Evolutionary conservation across 2,113 vertebrate species (phyloP).

Genomic region (Callithrix jacchus): DNA sequence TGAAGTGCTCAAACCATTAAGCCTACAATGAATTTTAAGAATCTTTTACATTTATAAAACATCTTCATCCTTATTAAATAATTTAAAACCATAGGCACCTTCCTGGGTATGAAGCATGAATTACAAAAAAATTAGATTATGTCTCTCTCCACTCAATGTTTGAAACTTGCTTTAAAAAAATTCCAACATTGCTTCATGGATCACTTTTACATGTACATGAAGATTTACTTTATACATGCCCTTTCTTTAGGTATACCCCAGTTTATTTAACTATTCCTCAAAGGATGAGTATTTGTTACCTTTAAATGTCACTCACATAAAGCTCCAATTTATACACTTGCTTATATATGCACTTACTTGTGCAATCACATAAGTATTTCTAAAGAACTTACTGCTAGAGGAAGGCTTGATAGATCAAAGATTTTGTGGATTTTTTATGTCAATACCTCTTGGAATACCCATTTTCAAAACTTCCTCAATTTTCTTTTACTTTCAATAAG

Average conservation of each 20-base stretch:
- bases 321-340: background rate
- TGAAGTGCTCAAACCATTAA: constrained; percentile 30
- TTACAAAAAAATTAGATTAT: constrained; percentile 46
- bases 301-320: constrained; percentile 7
- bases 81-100: constrained; percentile 41
- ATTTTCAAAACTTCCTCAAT: constrained; percentile 16
- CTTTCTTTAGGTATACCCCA: background rate
- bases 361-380: background rate
- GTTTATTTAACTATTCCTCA: background rate
- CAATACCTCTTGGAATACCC: background rate
- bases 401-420: background rate
- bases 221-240: background rate
- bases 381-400: background rate
- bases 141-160: constrained; percentile 13
- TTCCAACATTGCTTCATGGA: background rate
- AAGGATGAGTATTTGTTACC: background rate
- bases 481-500: constrained; percentile 4
- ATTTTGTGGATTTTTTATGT: background rate
- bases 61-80: constrained; percentile 44
- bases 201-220: background rate
- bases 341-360: background rate
- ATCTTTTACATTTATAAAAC: constrained; percentile 36
- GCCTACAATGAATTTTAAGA: constrained; percentile 36
- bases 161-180: constrained; percentile 37
- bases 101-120: constrained; percentile 30